A percentile compares a stretch with the other conserved stretches of the same genome.
Evolutionary conservation across 2,797 vertebrate species (phyloP).

Genomic region (Semaprochilodus insignis): DNA sequence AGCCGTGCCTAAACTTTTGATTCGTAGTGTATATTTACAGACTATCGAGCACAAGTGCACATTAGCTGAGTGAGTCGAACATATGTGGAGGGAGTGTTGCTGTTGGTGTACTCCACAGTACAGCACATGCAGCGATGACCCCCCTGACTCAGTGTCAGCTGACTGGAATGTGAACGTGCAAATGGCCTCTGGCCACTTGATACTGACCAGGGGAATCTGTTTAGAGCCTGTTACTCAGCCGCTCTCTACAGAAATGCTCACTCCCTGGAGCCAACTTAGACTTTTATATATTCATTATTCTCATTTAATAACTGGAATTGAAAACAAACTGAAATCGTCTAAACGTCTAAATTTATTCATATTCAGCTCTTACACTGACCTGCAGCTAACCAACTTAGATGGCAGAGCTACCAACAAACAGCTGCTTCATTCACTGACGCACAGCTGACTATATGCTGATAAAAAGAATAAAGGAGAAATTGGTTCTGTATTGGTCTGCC

Average conservation of each 20-base stretch:
- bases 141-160: slow-evolving; percentile 37
- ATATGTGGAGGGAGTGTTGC: background rate
- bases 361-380: no score
- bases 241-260: background rate
- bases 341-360: no score
- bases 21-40: no score
- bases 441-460: background rate
- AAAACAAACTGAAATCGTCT: no score
- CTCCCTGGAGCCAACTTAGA: background rate
- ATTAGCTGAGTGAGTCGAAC: background rate
- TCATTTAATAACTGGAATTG: background rate
- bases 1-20: no score
- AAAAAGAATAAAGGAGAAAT: background rate
- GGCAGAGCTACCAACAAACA: no score
- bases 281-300: background rate
- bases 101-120: slow-evolving; percentile 9
- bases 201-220: slow-evolving; percentile 60
- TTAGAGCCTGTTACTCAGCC: slow-evolving; percentile 62
- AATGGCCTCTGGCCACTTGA: slow-evolving; percentile 60
- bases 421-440: no score
- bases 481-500: background rate
- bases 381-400: no score
- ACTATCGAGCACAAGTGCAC: background rate
- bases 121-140: slow-evolving; percentile 18
- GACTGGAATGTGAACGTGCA: slow-evolving; percentile 64